Evolutionary conservation across 2,113 vertebrate genomes (phyloP), one percentile per base, ranked within the genome.

Genomic region (Psammodynastes pulverulentus): DNA sequence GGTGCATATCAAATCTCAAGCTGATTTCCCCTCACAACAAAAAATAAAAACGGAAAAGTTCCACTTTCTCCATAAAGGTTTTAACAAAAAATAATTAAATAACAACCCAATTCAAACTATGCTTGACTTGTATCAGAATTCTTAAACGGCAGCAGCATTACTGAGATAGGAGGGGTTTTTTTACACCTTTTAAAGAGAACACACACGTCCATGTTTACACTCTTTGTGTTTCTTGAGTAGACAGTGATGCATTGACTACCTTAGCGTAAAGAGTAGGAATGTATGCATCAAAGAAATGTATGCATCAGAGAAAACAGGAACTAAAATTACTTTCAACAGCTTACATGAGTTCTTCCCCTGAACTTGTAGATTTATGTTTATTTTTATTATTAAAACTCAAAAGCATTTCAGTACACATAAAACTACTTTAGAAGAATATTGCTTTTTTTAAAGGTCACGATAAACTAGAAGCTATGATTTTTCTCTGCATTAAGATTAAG

Each of bases 141-240:
- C 34, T 43, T 79, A 86, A 90, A 93, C 56, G 90, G 91, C 90
- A 92, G 56, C 91, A 93, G 92, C 88, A 67, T 9, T 49, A 94
- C 48, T 93, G 26, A 67, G 92, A 89, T 0, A 94, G 90, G 91
- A 49, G 54, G 6, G 4, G 0, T 13, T 15, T 49, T 84, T 90
- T 89, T 89, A 92, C 56, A 0, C 88, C 94, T 51, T 43, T 3
- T 45, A 88, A 45, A 89, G 29, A 49, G 84, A 15, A 87, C 26
- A 79, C 2, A 39, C 67, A 39, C 21, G 34, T 79, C 34, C 67
- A 39, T 79, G 34, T 87, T 97, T 92, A 89, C 89, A 79, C 13
- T 9, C 29, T 0, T 84, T 5, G 84, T 51, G 23, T 89, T 79
- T 93, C 48, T 92, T 29, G 24, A 12, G 84, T 21, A 43, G 72